A percentile compares a stretch with the other conserved stretches of the same genome.
Conservation (phyloP, 2,888 invertebrate genomes). For the Sphaeridia pumilis region DNA sequence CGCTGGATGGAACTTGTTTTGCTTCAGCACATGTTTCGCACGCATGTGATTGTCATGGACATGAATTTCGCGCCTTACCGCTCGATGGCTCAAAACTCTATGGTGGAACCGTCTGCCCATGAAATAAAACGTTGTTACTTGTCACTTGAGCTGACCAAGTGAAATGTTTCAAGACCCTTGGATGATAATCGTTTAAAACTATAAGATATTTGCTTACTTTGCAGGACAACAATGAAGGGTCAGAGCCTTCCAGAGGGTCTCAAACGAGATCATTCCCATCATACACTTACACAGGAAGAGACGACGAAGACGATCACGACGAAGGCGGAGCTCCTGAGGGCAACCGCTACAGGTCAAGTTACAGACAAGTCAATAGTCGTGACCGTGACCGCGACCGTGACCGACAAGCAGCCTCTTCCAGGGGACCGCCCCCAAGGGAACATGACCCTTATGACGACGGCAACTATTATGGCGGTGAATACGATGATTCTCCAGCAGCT, state of each 20-base stretch:
- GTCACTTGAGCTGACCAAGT: too few species aligned
- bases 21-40: too few species aligned
- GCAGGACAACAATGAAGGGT: constrained; percentile 25
- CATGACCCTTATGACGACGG: constrained; percentile 29
- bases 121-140: too few species aligned
- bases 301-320: constrained; percentile 11
- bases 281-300: constrained; percentile 33
- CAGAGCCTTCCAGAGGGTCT: constrained; percentile 30
- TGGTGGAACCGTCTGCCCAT: too few species aligned
- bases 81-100: too few species aligned
- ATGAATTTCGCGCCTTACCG: too few species aligned
- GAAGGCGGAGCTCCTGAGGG: constrained; percentile 8
- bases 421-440: too few species aligned
- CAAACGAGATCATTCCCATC: constrained; percentile 32
- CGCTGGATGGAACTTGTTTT: too few species aligned
- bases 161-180: too few species aligned
- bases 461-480: constrained; percentile 17
- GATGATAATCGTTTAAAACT: too few species aligned
- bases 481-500: constrained; percentile 10
- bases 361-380: constrained; percentile 28
- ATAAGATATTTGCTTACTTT: not conserved
- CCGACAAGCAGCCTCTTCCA: constrained; percentile 4
- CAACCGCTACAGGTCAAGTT: constrained; percentile 28
- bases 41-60: too few species aligned
- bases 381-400: constrained; percentile 8